A percentile compares a stretch with the other conserved stretches of the same genome.
Conservation (phyloP, 2,113 vertebrate species). For the Pterocles gutturalis region DNA sequence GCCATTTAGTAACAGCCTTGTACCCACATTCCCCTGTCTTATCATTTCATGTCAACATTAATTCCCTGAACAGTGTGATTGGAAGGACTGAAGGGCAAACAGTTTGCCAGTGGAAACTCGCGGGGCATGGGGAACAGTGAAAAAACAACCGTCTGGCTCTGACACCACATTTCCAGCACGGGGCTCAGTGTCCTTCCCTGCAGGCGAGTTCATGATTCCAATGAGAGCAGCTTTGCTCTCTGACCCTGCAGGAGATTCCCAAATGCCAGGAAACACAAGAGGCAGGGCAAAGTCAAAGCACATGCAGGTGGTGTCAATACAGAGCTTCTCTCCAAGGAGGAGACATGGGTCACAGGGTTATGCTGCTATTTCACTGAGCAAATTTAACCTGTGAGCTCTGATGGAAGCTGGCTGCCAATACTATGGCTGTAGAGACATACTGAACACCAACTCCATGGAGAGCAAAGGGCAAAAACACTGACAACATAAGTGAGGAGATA, state of each 20-base stretch:
- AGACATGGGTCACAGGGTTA: accelerated
- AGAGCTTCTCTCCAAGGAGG: background rate
- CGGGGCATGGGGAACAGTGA: background rate
- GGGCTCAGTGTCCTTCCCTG: background rate
- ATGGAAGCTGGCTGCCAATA: background rate
- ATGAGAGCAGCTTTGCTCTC: conserved; percentile 9
- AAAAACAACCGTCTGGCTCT: background rate
- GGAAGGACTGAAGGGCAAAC: background rate
- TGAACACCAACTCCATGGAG: background rate
- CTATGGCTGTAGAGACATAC: accelerated
- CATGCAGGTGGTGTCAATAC: background rate
- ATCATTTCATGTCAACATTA: conserved; percentile 15
- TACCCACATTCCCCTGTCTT: background rate
- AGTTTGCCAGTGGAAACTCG: conserved; percentile 18
- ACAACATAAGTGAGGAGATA: background rate
- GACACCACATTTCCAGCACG: background rate
- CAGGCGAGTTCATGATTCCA: background rate
- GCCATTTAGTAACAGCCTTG: background rate
- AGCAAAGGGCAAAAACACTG: background rate
- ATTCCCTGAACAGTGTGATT: conserved; percentile 1
- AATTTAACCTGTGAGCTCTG: background rate
- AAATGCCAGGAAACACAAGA: background rate
- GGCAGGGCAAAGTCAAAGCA: background rate
- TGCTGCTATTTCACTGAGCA: background rate
- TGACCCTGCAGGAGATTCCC: background rate